These are phyloP conservation scores for Rhagonycha fulva DNA, from an alignment of 2,888 invertebrate genomes.

Conservation along the genomic window DNA sequence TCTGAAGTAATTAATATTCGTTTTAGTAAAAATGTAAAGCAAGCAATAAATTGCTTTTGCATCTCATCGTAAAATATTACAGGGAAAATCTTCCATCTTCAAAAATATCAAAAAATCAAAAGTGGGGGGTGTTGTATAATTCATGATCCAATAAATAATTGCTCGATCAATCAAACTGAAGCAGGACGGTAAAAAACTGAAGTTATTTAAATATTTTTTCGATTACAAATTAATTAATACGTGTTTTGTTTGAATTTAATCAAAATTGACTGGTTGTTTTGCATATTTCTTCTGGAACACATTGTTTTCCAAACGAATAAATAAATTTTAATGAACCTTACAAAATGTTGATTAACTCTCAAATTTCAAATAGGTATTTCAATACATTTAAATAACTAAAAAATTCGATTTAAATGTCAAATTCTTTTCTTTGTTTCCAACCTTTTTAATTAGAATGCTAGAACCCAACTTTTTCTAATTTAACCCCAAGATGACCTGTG, in stretches of 20 bases:
- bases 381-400: background rate
- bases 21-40: background rate
- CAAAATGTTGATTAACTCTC: background rate
- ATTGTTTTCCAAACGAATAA: background rate
- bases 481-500: background rate
- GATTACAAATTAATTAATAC: background rate
- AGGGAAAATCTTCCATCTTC: background rate
- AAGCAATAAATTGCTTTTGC: background rate
- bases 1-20: background rate
- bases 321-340: background rate
- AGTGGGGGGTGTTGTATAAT: background rate
- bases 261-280: background rate
- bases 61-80: background rate
- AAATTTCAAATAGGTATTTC: background rate
- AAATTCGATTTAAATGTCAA: background rate
- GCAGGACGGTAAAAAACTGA: background rate
- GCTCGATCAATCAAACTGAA: background rate
- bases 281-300: background rate
- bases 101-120: background rate
- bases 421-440: background rate
- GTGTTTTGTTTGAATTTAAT: background rate
- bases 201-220: background rate
- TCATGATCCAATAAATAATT: background rate
- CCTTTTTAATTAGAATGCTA: background rate
- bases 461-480: background rate